Conservation (phyloP, 2,888 invertebrate genomes). For the Macaria liturata region DNA sequence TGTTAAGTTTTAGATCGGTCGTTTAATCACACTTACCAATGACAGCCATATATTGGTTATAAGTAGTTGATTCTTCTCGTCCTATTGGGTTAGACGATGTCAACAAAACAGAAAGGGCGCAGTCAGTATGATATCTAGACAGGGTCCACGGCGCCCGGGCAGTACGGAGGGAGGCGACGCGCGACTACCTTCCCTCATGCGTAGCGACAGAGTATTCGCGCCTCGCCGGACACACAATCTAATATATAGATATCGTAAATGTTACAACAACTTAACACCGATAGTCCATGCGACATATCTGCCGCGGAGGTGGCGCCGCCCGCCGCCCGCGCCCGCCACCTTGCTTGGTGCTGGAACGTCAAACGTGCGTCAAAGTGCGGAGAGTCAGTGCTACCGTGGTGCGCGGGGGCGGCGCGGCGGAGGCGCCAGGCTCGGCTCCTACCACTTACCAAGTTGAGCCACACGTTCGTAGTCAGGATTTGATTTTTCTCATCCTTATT, state of each 20-base stretch:
- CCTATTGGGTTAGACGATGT: conserved; percentile 89
- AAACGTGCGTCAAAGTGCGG: conserved; percentile 34
- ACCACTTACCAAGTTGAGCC: conserved; percentile 98
- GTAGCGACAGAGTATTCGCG: conserved; percentile 51
- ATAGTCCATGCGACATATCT: conserved; percentile 77
- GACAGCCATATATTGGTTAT: conserved; percentile 97
- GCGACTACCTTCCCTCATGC: conserved; percentile 59
- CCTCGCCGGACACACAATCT: conserved; percentile 71
- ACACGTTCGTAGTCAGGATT: conserved; percentile 98
- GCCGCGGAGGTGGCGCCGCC: conserved; percentile 72
- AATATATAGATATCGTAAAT: conserved; percentile 60
- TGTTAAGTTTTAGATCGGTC: conserved; percentile 79
- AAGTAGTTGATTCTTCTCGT: conserved; percentile 98
- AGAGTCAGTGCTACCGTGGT: conserved; percentile 38
- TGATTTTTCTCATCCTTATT: conserved; percentile 99
- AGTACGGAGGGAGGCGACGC: conserved; percentile 62
- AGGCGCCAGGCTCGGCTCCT: conserved; percentile 74
- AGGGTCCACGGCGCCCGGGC: conserved; percentile 68
- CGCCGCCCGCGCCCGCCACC: conserved; percentile 67
- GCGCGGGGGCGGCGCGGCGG: conserved; percentile 64
- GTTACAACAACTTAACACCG: conserved; percentile 76
- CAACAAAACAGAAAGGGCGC: conserved; percentile 87
- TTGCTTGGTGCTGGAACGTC: conserved; percentile 44
- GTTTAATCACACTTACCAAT: conserved; percentile 92
- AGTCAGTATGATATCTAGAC: conserved; percentile 80